Base-by-base conservation (phyloP, 2,797 vertebrate species). In the Pteropus rufus region DNA sequence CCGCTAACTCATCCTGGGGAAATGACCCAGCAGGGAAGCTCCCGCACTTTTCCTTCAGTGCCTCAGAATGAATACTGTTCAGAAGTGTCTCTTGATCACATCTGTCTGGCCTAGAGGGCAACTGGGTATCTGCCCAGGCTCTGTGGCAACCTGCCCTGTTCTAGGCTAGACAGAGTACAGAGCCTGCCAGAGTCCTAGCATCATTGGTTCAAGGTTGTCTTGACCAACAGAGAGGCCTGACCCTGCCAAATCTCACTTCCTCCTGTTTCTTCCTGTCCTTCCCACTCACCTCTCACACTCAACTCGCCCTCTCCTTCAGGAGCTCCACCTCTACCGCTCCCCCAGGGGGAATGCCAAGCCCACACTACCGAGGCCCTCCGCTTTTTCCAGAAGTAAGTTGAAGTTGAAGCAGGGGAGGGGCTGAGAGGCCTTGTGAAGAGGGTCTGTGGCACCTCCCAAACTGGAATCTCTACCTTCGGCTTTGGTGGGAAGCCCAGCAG, bases 181-280 rank as follows among this genome's bases (percentile, higher is more conserved):
- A n/a, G n/a, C 39, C 31, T 44, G 60, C 60, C 9, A 46, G 94
- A n/a, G 72, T 16, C 62, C 64, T 24, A 62, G 79, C 36, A 14
- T 8, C 1, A 1, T 19, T 67, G 60, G 82, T 83, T 93, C 92
- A 81, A 64, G 90, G 65, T 72, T 34, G 36, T 39, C 56, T 64
- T 80, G 93, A 82, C 75, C 94, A 65, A 92, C 49, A 39, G 83
- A 80, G 44, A 14, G 49, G 19, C 64, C 62, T 31, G 88, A 44
- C 36, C 72, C 31, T 1, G 29, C 83, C 41, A 39, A 76, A 16
- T 73, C 79, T 94, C 83, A 81, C 95, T 84, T 94, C 91, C 87
- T 82, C 77, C 86, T 93, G 44, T 56, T 86, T 91, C 75, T 97
- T 93, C 93, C 80, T 80, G 91, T 90, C 73, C 84, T 92, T 77